Evolutionary conservation across 1,140 invertebrate species (phyloP), one percentile per base, ranked within the genome.

Genomic region (Drosophila tsacasi): DNA sequence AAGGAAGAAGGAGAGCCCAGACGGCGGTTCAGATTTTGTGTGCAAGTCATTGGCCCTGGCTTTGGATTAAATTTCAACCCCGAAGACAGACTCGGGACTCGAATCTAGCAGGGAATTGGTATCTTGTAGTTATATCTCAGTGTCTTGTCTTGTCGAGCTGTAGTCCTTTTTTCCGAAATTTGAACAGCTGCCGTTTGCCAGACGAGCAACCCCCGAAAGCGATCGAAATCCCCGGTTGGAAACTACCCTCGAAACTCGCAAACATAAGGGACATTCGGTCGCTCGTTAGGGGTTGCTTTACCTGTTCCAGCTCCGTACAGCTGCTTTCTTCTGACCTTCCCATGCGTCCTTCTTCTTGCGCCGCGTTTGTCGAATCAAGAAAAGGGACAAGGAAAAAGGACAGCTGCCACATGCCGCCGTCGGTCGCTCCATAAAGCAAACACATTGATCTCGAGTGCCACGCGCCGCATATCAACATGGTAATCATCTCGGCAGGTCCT

Each of bases 391-490:
- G 65, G 66, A 44, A 83, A 49, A 63, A 71, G 65, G 81, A 67
- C 85, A 90, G 85, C 85, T 91, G 85, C 85, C 86, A 85, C 85
- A 90, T 89, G 82, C 80, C 69, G 75, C 52, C 19, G n/a, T 19
- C n/a, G 30, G n/a, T 19, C n/a, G 30, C 69, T 61, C 65, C 46
- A 39, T 25, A 62, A 73, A 68, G 76, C 67, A 64, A 65, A 75
- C 57, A 75, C 67, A 73, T 73, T 74, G 73, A 78, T 83, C 72
- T 60, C 62, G 25, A 57, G 63, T 89, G 85, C 86, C 85, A 90
- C 85, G 85, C 86, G 85, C 85, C 85, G 86, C 86, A 82, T 85
- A 90, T 90, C 79, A 90, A 85, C 85, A 89, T 90, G 86, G 85
- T 85, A 90, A 90, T 90, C 85, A 68, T 63, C 67, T 63, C 57